A percentile compares a stretch with the other conserved stretches of the same genome.
These are phyloP conservation scores for Brachionus rubens DNA, from an alignment of 1,140 invertebrate species.

Conservation along the genomic window DNA sequence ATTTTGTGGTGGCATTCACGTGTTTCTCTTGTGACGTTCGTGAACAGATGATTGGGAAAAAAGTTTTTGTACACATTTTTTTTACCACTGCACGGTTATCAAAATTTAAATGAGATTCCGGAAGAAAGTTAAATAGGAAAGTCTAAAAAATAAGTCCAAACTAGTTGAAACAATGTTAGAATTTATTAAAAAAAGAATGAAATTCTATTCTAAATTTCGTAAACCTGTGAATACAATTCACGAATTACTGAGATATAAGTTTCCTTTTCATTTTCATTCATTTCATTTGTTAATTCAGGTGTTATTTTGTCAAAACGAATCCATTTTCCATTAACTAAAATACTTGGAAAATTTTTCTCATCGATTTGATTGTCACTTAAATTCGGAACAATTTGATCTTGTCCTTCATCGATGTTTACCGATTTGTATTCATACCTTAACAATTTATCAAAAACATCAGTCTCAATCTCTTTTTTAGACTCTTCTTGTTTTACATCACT, in stretches of 20 bases:
- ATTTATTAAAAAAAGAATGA: no score
- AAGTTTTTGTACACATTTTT: no score
- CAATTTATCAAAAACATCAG: neutral
- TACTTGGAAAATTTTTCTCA: slow-evolving; percentile 1
- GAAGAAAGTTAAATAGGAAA: no score
- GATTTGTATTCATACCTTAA: slow-evolving; percentile 13
- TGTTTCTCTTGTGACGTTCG: no score
- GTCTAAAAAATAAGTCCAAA: no score
- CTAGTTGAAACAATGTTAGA: no score
- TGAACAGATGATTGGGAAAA: no score
- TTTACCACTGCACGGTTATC: no score
- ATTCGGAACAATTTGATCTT: neutral
- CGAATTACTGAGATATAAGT: slow-evolving; percentile 8
- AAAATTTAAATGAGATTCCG: no score
- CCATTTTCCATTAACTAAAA: neutral
- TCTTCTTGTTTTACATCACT: neutral
- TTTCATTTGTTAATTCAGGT: neutral
- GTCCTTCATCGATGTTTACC: neutral
- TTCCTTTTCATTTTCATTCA: slow-evolving; percentile 44
- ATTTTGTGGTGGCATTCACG: no score
- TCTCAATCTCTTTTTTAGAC: neutral
- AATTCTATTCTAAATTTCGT: slow-evolving; percentile 15
- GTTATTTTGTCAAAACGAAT: slow-evolving; percentile 2
- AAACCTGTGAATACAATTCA: slow-evolving; percentile 8
- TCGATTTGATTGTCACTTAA: neutral